A percentile compares a stretch with the other conserved stretches of the same genome.
Evolutionary conservation across 2,113 vertebrate species (phyloP).

Genomic region (Miniopterus natalensis): DNA sequence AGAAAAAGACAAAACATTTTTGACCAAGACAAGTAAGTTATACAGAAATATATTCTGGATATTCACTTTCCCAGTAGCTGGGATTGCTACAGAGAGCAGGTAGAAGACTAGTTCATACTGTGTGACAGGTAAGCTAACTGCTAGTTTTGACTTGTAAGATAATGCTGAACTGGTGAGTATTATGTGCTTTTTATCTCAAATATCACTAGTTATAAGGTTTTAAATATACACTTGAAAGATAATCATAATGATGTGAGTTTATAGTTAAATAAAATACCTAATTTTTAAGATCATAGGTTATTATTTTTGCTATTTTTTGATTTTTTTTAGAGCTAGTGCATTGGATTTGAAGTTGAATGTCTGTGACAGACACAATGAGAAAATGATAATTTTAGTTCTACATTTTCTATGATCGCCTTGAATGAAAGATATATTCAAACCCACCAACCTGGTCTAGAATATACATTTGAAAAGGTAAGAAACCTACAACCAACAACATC

Average conservation of each 20-base stretch:
- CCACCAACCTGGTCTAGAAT: background rate
- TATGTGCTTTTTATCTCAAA: background rate
- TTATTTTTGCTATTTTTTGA: background rate
- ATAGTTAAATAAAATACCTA: background rate
- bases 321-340: background rate
- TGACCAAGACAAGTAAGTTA: background rate
- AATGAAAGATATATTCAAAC: background rate
- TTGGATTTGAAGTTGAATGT: background rate
- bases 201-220: background rate
- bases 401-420: background rate
- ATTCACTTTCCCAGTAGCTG: background rate
- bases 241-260: background rate
- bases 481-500: background rate
- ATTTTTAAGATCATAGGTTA: background rate
- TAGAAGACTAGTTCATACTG: background rate
- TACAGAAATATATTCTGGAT: background rate
- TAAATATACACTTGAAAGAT: background rate
- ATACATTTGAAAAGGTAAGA: conserved; percentile 23
- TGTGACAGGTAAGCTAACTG: background rate
- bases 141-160: background rate
- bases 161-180: background rate
- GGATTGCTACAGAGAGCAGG: background rate
- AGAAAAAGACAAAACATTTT: background rate
- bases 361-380: background rate
- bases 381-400: background rate